A percentile compares a stretch with the other conserved stretches of the same genome.
These are phyloP conservation scores for Pygocentrus nattereri DNA, from an alignment of 2,797 vertebrate genomes.

Conservation along the genomic window DNA sequence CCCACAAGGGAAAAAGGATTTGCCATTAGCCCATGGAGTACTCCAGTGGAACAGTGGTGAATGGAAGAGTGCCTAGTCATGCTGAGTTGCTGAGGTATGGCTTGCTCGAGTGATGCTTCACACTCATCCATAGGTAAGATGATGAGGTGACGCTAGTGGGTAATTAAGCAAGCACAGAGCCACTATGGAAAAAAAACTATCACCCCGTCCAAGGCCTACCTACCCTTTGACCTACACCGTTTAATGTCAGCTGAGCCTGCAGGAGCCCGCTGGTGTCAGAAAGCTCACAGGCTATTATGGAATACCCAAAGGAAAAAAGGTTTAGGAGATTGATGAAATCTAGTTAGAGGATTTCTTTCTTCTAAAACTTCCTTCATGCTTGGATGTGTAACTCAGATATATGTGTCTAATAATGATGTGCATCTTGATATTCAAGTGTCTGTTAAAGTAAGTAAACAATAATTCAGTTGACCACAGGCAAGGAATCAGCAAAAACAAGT, in stretches of 20 bases:
- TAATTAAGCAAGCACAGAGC: slow-evolving; percentile 39
- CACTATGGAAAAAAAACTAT: slow-evolving; percentile 31
- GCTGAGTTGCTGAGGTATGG: slow-evolving; percentile 52
- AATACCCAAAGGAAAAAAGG: slow-evolving; percentile 2
- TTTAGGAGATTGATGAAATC: background rate
- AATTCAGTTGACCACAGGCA: too few species aligned
- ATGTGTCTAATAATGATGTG: background rate
- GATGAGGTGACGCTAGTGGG: slow-evolving; percentile 38
- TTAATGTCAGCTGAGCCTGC: slow-evolving; percentile 1
- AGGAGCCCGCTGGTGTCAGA: background rate
- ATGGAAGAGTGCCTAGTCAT: slow-evolving; percentile 53
- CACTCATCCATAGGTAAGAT: slow-evolving; percentile 48
- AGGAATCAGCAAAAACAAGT: too few species aligned
- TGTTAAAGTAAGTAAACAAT: too few species aligned
- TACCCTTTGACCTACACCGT: background rate
- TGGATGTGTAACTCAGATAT: too few species aligned
- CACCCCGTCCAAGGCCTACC: slow-evolving; percentile 12
- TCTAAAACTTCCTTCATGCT: too few species aligned
- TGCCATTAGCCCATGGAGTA: slow-evolving; percentile 14
- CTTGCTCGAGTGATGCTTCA: slow-evolving; percentile 39
- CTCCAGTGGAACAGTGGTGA: slow-evolving; percentile 16
- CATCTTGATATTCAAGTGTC: background rate
- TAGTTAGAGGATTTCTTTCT: background rate
- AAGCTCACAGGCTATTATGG: slow-evolving; percentile 7
- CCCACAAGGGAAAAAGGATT: slow-evolving; percentile 35